Base-by-base conservation (phyloP, 2,888 invertebrate genomes). In the Eledone cirrhosa region DNA sequence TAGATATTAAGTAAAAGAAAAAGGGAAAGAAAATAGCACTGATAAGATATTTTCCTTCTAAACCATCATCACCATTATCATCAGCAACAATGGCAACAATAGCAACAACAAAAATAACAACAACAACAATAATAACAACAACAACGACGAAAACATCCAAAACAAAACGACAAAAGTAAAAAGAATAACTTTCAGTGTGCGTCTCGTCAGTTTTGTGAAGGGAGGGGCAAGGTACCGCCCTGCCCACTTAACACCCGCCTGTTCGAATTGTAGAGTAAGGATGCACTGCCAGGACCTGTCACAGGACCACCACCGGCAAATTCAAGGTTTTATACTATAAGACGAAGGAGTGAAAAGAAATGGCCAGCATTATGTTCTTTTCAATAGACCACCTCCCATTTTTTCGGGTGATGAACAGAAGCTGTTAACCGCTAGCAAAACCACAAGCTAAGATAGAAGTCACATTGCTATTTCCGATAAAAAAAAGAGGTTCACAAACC, bases 351-450 rank as follows among this genome's bases (percentile, higher is more conserved):
- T 41, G 72, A 33, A 41, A 72, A 72, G 33, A 72, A 72, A 72
- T 72, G 72, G 72, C 72, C 72, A 72, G 72, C 72, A 72, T 72
- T 72, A 72, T 72, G 41, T 72, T 72, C 41, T 14, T 33, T 72
- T 72, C 22, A 72, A 72, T 72, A 72, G 31, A 24, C 33, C 22
- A 72, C 33, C 72, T 31, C 72, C 72, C 72, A 72, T 14, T 72
- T 72, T 72, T 31, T 72, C 41, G 31, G 19, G 29, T 31, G 72
- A 41, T 24, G 24, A 33, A 33, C 33, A 33, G 72, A 41, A 72
- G 72, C 31, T 41, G 72, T 29, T 16, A 72, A 72, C 41, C 72
- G 72, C 41, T 33, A 72, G 41, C 72, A 13, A 72, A 72, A 72
- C 72, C 72, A 72, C 72, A 72, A 72, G 72, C 72, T 72, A 31